These are phyloP conservation scores for Nymphicus hollandicus DNA, from an alignment of 2,113 vertebrate species.

Conservation along the genomic window DNA sequence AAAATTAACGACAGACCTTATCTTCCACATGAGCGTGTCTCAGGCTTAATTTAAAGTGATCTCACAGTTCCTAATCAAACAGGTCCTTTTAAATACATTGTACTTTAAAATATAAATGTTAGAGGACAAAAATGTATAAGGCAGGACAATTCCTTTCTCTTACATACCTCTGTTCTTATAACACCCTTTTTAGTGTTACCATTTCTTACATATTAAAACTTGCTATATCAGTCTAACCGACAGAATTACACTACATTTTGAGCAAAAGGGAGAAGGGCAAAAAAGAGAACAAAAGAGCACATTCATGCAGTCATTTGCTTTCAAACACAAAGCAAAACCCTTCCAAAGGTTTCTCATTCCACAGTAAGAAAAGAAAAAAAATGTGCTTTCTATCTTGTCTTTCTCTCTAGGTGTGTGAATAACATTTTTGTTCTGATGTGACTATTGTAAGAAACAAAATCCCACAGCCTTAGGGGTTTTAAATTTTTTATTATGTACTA, in stretches of 20 bases:
- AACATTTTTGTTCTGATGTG: slow-evolving; percentile 69
- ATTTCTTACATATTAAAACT: slow-evolving; percentile 24
- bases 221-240: slow-evolving; percentile 20
- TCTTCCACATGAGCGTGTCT: background rate
- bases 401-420: slow-evolving; percentile 44
- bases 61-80: background rate
- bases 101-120: slow-evolving; percentile 35
- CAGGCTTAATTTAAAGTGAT: background rate
- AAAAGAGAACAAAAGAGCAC: slow-evolving; percentile 16
- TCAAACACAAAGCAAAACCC: slow-evolving; percentile 45
- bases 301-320: slow-evolving; percentile 25
- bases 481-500: slow-evolving; percentile 66
- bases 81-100: slow-evolving; percentile 2
- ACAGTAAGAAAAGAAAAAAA: slow-evolving; percentile 31
- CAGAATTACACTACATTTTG: background rate
- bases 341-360: slow-evolving; percentile 58
- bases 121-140: slow-evolving; percentile 10
- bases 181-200: background rate
- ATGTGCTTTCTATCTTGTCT: slow-evolving; percentile 40
- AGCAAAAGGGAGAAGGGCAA: slow-evolving; percentile 7
- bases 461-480: slow-evolving; percentile 43
- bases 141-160: slow-evolving; percentile 10
- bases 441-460: slow-evolving; percentile 69
- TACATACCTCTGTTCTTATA: background rate
- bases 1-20: background rate